phyloP scores from a whole-genome alignment of 2,797 vertebrate genomes.

The Sebastes melanostomus region DNA sequence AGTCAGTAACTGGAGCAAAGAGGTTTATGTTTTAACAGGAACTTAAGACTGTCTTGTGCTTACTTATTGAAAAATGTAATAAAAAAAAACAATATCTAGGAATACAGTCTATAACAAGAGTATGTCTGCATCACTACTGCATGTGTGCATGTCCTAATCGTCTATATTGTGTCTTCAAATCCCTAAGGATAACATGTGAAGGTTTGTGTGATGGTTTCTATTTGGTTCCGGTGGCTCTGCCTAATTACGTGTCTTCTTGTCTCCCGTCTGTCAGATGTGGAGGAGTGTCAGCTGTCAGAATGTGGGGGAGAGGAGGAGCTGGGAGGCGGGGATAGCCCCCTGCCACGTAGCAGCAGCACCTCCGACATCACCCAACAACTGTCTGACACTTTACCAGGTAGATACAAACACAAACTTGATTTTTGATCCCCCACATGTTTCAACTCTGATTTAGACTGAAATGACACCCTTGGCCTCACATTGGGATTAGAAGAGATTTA shows the following conservation, averaged over 20 bases:
- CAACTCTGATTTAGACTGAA: not conserved
- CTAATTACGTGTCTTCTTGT: not conserved
- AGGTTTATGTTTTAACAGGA: constrained; percentile 12
- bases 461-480: not conserved
- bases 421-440: not conserved
- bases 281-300: constrained; percentile 91
- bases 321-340: constrained; percentile 84
- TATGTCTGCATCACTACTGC: constrained; percentile 36
- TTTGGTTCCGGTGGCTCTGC: not conserved
- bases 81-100: not conserved
- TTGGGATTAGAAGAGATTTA: not conserved
- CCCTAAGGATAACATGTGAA: constrained; percentile 3
- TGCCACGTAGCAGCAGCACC: constrained; percentile 92
- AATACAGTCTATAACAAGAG: not conserved
- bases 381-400: constrained; percentile 87
- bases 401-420: not conserved
- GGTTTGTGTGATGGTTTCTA: not conserved
- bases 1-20: not conserved
- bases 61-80: not conserved
- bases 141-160: constrained; percentile 49
- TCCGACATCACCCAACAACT: constrained; percentile 92
- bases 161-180: not conserved
- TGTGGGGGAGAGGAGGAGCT: constrained; percentile 79
- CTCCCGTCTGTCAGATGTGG: constrained; percentile 84
- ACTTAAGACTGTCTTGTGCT: not conserved